phyloP scores from a whole-genome alignment of 2,888 invertebrate species.

The Meta bourneti region DNA sequence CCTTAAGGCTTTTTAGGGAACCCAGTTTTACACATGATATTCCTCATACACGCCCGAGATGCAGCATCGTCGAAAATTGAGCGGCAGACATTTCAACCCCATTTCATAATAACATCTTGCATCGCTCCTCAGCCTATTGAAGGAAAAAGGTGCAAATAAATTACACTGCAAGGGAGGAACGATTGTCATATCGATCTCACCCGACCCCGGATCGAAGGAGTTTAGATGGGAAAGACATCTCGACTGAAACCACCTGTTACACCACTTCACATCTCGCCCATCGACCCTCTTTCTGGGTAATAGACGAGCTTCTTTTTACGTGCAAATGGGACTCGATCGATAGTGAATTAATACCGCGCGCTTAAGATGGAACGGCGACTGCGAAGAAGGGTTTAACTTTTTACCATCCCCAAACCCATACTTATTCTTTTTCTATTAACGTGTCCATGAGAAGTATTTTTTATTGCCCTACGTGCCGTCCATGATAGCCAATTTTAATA shows the following conservation, averaged over 20 bases:
- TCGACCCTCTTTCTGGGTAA: slow-evolving; percentile 33
- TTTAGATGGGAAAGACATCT: slow-evolving; percentile 48
- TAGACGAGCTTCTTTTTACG: slow-evolving; percentile 32
- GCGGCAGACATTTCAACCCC: no score
- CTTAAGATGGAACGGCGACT: slow-evolving; percentile 27
- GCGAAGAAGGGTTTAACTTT: not conserved
- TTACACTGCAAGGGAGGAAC: not conserved
- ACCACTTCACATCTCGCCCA: slow-evolving; percentile 22
- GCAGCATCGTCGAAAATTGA: no score
- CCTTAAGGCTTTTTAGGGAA: no score
- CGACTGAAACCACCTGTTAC: slow-evolving; percentile 49
- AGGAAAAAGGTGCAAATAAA: slow-evolving; percentile 5
- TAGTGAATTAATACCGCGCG: slow-evolving; percentile 38
- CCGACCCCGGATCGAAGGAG: slow-evolving; percentile 13
- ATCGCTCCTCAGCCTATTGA: not conserved
- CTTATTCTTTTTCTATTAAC: not conserved
- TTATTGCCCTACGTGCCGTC: slow-evolving; percentile 6
- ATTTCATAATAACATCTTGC: not conserved
- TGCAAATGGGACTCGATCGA: slow-evolving; percentile 55
- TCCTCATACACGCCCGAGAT: no score
- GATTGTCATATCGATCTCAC: slow-evolving; percentile 37
- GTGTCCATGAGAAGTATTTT: slow-evolving; percentile 13
- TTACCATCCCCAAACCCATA: not conserved
- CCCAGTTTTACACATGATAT: no score
- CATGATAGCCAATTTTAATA: slow-evolving; percentile 2